Percentiles rank a stretch among this genome's conserved stretches.
phyloP scores from a whole-genome alignment of 2,797 vertebrate species.

The Benthosema pterotum region DNA sequence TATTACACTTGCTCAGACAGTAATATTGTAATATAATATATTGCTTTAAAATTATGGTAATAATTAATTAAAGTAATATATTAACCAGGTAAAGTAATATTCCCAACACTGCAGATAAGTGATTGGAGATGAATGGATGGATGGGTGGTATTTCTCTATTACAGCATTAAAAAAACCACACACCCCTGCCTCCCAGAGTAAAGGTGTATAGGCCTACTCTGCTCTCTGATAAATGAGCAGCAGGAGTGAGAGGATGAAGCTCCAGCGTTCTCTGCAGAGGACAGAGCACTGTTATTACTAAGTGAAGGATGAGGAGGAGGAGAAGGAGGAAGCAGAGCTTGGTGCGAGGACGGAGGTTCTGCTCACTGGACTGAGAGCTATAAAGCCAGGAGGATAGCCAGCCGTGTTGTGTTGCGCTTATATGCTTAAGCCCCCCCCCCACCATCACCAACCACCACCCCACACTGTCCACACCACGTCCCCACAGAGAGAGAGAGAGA shows the following conservation, averaged over 20 bases:
- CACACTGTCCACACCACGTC: not conserved
- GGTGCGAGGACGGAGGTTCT: constrained; percentile 11
- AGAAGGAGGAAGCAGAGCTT: constrained; percentile 39
- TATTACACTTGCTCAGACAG: too few relatives aligned
- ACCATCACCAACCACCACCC: not conserved
- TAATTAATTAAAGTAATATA: too few relatives aligned
- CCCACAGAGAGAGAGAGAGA: too few relatives aligned
- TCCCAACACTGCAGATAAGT: too few relatives aligned
- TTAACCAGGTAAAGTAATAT: too few relatives aligned
- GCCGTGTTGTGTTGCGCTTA: constrained; percentile 4
- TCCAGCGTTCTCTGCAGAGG: constrained; percentile 16
- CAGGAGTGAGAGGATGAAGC: constrained; percentile 30
- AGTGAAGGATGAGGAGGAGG: constrained; percentile 36
- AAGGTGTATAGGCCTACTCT: constrained; percentile 34
- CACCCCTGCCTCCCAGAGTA: not conserved
- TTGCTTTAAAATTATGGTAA: too few relatives aligned
- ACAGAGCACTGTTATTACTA: constrained; percentile 29
- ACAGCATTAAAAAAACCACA: too few relatives aligned
- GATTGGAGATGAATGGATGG: too few relatives aligned
- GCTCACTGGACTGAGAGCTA: constrained; percentile 62
- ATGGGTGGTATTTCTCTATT: too few relatives aligned
- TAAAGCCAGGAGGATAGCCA: constrained; percentile 25
- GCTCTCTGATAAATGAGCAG: constrained; percentile 53
- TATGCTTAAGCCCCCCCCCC: constrained; percentile 19
- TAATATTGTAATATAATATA: too few relatives aligned